Conservation (phyloP, 2,888 invertebrate species). For the Drosophila ezoana region DNA sequence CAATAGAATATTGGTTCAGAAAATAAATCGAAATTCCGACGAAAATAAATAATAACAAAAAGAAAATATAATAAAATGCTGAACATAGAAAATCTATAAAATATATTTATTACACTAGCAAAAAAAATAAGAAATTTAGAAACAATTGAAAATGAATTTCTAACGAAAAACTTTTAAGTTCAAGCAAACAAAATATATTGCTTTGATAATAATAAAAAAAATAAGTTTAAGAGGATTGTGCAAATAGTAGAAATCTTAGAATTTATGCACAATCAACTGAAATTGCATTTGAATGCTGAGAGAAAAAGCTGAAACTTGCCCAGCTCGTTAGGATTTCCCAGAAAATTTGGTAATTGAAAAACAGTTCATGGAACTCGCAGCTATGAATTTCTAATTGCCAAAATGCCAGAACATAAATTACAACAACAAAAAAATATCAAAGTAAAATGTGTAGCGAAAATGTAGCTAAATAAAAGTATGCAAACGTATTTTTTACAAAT, state of each 20-base stretch:
- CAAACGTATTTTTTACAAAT: slow-evolving; percentile 17
- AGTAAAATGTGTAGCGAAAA: slow-evolving; percentile 6
- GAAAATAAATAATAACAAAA: background rate
- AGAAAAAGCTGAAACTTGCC: background rate
- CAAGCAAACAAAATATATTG: background rate
- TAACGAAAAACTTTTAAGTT: background rate
- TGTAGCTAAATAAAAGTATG: slow-evolving; percentile 34
- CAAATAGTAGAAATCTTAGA: background rate
- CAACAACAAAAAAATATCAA: background rate
- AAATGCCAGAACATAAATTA: slow-evolving; percentile 1
- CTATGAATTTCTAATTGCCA: slow-evolving; percentile 32
- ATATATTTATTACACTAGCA: background rate
- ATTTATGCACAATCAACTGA: slow-evolving; percentile 4
- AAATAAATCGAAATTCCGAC: no score
- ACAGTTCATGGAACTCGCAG: background rate
- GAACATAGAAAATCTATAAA: no score
- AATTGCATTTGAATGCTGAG: background rate
- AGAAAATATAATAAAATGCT: background rate
- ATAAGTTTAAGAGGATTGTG: background rate
- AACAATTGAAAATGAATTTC: background rate
- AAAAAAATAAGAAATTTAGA: no score
- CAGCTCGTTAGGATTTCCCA: slow-evolving; percentile 11
- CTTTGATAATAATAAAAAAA: background rate
- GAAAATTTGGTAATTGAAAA: slow-evolving; percentile 36
- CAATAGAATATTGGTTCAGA: no score